Conservation (phyloP, 2,888 invertebrate species). For the Trissoscelio sp. region DNA sequence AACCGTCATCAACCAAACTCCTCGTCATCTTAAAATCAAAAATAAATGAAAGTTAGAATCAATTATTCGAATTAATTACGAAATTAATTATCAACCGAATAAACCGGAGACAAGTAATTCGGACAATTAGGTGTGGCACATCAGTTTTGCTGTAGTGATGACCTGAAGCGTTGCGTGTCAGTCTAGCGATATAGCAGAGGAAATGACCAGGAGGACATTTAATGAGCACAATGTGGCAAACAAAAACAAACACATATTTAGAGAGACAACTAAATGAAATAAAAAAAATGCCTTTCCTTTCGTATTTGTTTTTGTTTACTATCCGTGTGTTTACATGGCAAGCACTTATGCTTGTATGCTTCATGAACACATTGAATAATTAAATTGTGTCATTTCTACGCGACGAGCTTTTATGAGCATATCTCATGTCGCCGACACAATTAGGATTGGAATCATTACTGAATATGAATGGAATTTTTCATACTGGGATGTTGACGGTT, state of each 20-base stretch:
- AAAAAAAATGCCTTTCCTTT: neutral
- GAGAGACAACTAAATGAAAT: neutral
- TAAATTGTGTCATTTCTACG: slow-evolving; percentile 1
- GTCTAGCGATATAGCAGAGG: too few relatives aligned
- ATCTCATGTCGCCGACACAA: neutral
- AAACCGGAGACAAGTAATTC: too few relatives aligned
- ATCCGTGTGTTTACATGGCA: neutral
- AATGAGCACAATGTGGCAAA: neutral
- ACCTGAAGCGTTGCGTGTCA: too few relatives aligned
- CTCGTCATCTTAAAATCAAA: too few relatives aligned
- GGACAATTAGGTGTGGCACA: too few relatives aligned
- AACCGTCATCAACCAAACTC: too few relatives aligned
- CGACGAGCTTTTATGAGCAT: neutral
- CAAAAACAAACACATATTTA: neutral
- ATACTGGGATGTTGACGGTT: too few relatives aligned
- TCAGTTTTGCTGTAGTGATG: too few relatives aligned
- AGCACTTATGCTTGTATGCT: neutral
- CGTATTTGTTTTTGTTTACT: neutral
- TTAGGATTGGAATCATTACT: neutral
- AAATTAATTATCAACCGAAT: too few relatives aligned
- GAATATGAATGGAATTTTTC: neutral
- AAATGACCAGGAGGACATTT: neutral
- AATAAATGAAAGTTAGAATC: too few relatives aligned
- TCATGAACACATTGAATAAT: slow-evolving; percentile 5
- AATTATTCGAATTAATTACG: too few relatives aligned